Conservation (phyloP, 2,888 invertebrate species). For the Hyalella azteca region DNA sequence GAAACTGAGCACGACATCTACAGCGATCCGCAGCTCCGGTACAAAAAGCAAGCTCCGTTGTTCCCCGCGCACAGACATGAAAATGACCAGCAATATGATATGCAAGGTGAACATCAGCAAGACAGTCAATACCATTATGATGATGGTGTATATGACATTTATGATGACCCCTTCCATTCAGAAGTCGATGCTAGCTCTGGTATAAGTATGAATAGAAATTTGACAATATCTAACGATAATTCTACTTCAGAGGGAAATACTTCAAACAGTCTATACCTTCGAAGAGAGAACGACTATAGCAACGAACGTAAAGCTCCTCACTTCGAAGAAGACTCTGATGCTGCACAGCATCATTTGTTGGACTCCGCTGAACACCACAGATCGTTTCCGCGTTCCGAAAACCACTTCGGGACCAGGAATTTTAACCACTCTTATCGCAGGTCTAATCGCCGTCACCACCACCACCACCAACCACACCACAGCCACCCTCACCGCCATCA, state of each 20-base stretch:
- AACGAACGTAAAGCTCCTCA: background rate
- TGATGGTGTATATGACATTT: background rate
- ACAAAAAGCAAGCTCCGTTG: conserved; percentile 5
- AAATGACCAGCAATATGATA: background rate
- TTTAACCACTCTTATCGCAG: background rate
- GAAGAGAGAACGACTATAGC: conserved; percentile 1
- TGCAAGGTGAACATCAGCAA: background rate
- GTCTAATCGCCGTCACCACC: background rate
- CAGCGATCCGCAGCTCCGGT: background rate
- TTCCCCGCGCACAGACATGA: background rate
- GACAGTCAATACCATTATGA: background rate
- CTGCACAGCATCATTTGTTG: background rate
- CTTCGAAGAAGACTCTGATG: background rate
- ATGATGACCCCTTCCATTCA: background rate
- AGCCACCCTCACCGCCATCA: background rate
- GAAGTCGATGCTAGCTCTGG: background rate
- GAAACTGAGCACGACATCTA: background rate
- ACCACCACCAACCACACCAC: conserved; percentile 15
- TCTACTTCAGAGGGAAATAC: background rate
- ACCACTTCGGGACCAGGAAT: background rate
- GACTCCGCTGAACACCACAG: background rate
- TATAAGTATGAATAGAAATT: background rate
- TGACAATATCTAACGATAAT: background rate
- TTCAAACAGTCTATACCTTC: background rate
- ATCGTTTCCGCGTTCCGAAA: background rate